Evolutionary conservation across 1,140 invertebrate species (phyloP).

Genomic region (Nasonia longicornis): DNA sequence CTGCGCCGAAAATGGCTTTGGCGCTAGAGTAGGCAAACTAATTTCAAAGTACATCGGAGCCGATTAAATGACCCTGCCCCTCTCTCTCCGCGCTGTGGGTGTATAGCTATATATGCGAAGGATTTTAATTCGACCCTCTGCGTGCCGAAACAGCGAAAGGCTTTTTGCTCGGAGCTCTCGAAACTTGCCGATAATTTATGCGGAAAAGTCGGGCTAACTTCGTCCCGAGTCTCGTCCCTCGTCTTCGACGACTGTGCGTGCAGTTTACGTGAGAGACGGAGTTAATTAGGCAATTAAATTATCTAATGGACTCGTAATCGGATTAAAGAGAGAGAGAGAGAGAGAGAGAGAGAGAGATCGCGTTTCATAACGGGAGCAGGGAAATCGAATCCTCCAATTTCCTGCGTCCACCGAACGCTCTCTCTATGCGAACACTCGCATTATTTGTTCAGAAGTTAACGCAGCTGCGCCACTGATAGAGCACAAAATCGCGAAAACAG

Average conservation of each 20-base stretch:
- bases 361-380: neutral
- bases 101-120: no score
- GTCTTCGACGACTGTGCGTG: neutral
- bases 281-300: slow-evolving; percentile 40
- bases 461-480: neutral
- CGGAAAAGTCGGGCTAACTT: neutral
- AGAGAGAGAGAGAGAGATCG: neutral
- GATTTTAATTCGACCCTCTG: neutral
- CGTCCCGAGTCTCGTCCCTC: neutral
- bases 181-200: neutral
- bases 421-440: neutral
- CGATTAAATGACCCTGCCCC: neutral
- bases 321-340: neutral
- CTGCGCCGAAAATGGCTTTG: neutral
- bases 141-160: neutral
- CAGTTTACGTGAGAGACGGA: neutral
- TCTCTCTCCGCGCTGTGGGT: no score
- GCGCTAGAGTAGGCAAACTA: neutral
- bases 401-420: neutral
- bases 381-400: slow-evolving; percentile 37
- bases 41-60: slow-evolving; percentile 1
- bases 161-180: neutral
- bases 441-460: slow-evolving; percentile 1
- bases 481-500: neutral
- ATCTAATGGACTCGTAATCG: slow-evolving; percentile 37